Conservation (phyloP, 2,113 vertebrate genomes). For the Cephalopterus ornatus region DNA sequence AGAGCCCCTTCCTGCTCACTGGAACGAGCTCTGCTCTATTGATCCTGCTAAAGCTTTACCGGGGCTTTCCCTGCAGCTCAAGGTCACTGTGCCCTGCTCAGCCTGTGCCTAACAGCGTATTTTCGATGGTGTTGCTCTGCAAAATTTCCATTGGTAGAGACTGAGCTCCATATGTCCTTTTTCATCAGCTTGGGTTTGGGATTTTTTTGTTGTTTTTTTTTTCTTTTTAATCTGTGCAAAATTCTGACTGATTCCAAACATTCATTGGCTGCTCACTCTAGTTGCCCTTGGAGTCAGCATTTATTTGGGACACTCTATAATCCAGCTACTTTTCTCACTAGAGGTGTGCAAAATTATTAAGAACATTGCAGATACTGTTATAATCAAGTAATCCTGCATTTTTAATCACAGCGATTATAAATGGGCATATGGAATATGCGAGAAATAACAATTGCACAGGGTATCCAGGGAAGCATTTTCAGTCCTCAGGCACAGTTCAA, state of each 20-base stretch:
- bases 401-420: constrained; percentile 29
- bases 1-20: neutral
- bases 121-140: neutral
- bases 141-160: neutral
- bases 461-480: constrained; percentile 36
- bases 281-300: neutral
- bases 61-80: neutral
- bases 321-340: neutral
- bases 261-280: neutral
- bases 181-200: neutral
- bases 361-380: neutral
- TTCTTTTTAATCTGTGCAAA: neutral
- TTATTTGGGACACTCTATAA: neutral
- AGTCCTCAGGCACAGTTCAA: neutral
- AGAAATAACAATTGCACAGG: constrained; percentile 13
- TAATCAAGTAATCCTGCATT: neutral
- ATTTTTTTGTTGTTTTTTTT: neutral
- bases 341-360: neutral
- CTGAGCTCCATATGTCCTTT: neutral
- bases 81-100: neutral
- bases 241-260: neutral
- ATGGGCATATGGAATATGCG: constrained; percentile 32
- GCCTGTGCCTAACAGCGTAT: neutral
- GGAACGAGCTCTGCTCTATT: neutral
- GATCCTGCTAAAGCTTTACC: neutral